These are phyloP conservation scores for Aphodius sticticus DNA, from an alignment of 2,888 invertebrate genomes.

Conservation along the genomic window DNA sequence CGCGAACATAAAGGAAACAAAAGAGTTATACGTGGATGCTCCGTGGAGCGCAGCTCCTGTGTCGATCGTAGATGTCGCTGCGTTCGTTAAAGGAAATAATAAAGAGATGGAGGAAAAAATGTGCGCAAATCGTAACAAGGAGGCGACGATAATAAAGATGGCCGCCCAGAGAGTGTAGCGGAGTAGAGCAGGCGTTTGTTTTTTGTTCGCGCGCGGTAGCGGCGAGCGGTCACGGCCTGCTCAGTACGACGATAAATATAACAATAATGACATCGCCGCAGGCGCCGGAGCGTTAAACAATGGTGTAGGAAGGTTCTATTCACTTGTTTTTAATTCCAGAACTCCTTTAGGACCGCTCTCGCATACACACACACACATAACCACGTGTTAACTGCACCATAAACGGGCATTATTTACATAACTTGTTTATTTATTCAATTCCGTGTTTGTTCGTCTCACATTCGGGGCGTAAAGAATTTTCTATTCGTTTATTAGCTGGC, in stretches of 20 bases:
- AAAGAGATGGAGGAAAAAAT: background rate
- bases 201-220: conserved; percentile 24
- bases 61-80: background rate
- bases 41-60: background rate
- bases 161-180: background rate
- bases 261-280: conserved; percentile 34
- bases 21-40: background rate
- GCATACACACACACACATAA: background rate
- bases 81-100: background rate
- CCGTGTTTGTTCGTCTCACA: background rate
- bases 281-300: conserved; percentile 38
- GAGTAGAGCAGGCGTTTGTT: conserved; percentile 13
- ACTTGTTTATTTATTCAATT: background rate
- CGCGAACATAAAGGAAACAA: background rate
- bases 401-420: background rate
- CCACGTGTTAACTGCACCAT: background rate
- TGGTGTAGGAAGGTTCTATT: conserved; percentile 26
- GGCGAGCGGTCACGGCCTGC: conserved; percentile 22
- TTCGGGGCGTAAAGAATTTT: background rate
- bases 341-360: background rate
- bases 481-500: too few species aligned
- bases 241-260: conserved; percentile 32
- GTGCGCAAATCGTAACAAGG: conserved; percentile 21
- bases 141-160: conserved; percentile 18
- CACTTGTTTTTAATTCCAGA: background rate